Conservation (phyloP, 2,888 invertebrate genomes). For the Ophion ventricosus region DNA sequence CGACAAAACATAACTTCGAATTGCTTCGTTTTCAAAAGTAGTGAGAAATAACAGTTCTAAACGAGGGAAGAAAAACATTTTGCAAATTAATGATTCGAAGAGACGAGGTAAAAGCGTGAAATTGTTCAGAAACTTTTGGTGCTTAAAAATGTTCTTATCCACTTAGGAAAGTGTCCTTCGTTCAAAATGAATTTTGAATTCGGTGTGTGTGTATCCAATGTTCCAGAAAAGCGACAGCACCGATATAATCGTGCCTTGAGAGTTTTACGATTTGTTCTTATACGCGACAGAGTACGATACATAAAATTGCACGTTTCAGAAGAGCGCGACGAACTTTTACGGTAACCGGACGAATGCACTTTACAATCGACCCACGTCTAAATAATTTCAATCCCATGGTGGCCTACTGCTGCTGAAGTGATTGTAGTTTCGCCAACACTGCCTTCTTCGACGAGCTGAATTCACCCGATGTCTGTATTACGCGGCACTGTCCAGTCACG, state of each 20-base stretch:
- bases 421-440: constrained; percentile 25
- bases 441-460: constrained; percentile 13
- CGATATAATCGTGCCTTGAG: not conserved
- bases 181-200: not conserved
- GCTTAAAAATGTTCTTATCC: not conserved
- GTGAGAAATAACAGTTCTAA: not conserved
- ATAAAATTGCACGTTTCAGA: not conserved
- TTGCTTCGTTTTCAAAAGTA: not conserved
- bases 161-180: not conserved
- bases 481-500: not conserved
- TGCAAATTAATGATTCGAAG: not conserved
- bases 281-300: constrained; percentile 6
- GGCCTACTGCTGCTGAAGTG: constrained; percentile 25
- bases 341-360: constrained; percentile 65
- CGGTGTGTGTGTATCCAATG: not conserved
- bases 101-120: not conserved
- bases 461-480: constrained; percentile 29
- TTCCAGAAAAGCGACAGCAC: not conserved
- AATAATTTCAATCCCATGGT: constrained; percentile 47
- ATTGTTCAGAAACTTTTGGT: not conserved
- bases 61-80: not conserved
- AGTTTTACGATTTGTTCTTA: constrained; percentile 1
- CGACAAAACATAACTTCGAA: not conserved
- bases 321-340: constrained; percentile 50
- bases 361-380: constrained; percentile 60